Percentiles rank a stretch among this genome's conserved stretches.
These are phyloP conservation scores for Hippopotamyrus pictus DNA, from an alignment of 2,797 vertebrate species.

Conservation along the genomic window DNA sequence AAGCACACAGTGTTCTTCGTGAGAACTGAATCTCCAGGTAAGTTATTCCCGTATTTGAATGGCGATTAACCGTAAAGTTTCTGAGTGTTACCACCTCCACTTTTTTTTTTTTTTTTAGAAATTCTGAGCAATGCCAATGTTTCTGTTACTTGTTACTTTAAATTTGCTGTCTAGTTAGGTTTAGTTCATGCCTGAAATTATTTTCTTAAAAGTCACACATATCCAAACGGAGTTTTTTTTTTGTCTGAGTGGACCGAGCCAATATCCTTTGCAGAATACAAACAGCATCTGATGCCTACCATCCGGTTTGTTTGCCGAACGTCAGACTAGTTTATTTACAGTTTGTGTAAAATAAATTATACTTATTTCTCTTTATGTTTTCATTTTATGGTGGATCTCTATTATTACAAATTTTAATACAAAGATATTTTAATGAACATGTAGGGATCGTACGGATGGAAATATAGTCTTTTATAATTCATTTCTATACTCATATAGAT, in stretches of 20 bases:
- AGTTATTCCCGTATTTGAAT: background rate
- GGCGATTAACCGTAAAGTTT: constrained; percentile 2
- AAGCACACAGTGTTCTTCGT: background rate
- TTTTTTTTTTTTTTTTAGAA: background rate
- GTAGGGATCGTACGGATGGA: background rate
- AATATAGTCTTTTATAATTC: background rate
- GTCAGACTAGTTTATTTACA: background rate
- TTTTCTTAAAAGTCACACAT: background rate
- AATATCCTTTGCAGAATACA: background rate
- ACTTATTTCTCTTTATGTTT: background rate
- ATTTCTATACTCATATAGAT: background rate
- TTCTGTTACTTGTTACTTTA: background rate
- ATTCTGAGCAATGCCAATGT: background rate
- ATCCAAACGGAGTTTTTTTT: background rate
- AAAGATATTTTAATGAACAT: background rate
- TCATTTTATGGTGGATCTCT: background rate
- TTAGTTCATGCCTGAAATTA: background rate
- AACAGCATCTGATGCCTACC: background rate
- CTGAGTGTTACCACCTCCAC: background rate
- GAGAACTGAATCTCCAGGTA: background rate
- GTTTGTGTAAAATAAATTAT: background rate
- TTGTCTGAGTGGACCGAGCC: background rate
- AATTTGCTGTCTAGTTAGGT: background rate
- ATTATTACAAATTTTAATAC: background rate
- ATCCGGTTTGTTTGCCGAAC: background rate